phyloP scores from a whole-genome alignment of 2,797 vertebrate species.

The Silurus aristotelis region DNA sequence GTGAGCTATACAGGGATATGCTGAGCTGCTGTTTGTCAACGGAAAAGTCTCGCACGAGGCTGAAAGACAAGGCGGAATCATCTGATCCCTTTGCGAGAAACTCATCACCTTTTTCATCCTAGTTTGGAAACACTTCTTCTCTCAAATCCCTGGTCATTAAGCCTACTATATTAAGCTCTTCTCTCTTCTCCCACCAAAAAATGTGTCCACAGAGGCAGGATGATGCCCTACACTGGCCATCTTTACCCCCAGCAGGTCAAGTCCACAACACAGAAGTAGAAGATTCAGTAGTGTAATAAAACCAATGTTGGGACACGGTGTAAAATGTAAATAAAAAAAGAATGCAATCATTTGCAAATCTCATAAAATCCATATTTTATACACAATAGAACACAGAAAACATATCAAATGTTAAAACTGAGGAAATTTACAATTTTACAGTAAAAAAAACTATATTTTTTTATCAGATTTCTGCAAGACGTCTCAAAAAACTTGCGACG shows the following conservation, averaged over 20 bases:
- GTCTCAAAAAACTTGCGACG: too few relatives aligned
- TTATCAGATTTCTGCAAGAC: too few relatives aligned
- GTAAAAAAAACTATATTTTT: too few relatives aligned
- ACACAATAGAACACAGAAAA: too few relatives aligned
- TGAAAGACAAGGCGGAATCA: slow-evolving; percentile 59
- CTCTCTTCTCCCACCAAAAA: slow-evolving; percentile 35
- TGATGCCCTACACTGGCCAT: background rate
- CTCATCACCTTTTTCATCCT: slow-evolving; percentile 69
- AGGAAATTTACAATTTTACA: too few relatives aligned
- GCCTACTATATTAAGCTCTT: slow-evolving; percentile 71
- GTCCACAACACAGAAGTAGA: background rate
- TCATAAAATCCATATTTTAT: too few relatives aligned
- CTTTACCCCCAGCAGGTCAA: slow-evolving; percentile 22
- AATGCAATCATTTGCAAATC: too few relatives aligned
- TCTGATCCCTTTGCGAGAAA: slow-evolving; percentile 64
- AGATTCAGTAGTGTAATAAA: background rate
- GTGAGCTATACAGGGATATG: slow-evolving; percentile 39
- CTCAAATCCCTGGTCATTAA: slow-evolving; percentile 61
- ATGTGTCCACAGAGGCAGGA: slow-evolving; percentile 20
- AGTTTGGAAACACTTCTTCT: slow-evolving; percentile 61
- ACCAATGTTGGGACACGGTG: too few relatives aligned
- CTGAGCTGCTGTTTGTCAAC: slow-evolving; percentile 40
- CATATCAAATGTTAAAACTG: too few relatives aligned
- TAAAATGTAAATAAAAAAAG: too few relatives aligned
- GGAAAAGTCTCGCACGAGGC: slow-evolving; percentile 29